These are phyloP conservation scores for Oreonectes daqikongensis DNA, from an alignment of 2,797 vertebrate genomes.

Conservation along the genomic window DNA sequence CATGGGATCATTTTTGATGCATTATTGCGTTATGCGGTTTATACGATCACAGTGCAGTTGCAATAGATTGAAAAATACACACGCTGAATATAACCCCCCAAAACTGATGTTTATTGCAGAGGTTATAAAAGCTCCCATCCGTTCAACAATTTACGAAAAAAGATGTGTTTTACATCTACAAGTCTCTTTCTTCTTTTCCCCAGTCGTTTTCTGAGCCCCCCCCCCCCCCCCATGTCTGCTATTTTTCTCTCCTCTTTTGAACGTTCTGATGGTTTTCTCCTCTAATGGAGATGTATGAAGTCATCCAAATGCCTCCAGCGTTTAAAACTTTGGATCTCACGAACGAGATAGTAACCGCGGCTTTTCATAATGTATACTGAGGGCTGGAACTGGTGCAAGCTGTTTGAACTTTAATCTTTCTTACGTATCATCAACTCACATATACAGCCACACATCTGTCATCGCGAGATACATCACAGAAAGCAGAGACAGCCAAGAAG, in stretches of 20 bases:
- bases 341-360: constrained; percentile 62
- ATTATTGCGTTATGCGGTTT: constrained; percentile 2
- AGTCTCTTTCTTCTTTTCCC: constrained; percentile 6
- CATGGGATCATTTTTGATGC: background rate
- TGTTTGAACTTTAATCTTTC: constrained; percentile 73
- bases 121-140: constrained; percentile 11
- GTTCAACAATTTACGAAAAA: background rate
- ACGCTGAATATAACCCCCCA: background rate
- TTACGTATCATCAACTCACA: constrained; percentile 65
- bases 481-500: constrained; percentile 12
- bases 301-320: constrained; percentile 62
- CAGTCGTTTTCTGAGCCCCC: background rate
- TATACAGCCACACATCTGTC: constrained; percentile 70
- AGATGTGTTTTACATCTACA: constrained; percentile 1
- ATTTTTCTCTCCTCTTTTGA: constrained; percentile 19
- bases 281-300: constrained; percentile 65
- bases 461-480: constrained; percentile 60
- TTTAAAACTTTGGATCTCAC: constrained; percentile 69
- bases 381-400: constrained; percentile 64
- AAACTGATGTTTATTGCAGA: constrained; percentile 15
- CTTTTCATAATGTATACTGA: constrained; percentile 65
- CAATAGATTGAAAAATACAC: background rate
- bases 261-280: constrained; percentile 60
- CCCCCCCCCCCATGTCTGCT: background rate
- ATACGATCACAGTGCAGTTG: background rate